These are phyloP conservation scores for Luperina nickerlii DNA, from an alignment of 2,888 invertebrate species.

Conservation along the genomic window DNA sequence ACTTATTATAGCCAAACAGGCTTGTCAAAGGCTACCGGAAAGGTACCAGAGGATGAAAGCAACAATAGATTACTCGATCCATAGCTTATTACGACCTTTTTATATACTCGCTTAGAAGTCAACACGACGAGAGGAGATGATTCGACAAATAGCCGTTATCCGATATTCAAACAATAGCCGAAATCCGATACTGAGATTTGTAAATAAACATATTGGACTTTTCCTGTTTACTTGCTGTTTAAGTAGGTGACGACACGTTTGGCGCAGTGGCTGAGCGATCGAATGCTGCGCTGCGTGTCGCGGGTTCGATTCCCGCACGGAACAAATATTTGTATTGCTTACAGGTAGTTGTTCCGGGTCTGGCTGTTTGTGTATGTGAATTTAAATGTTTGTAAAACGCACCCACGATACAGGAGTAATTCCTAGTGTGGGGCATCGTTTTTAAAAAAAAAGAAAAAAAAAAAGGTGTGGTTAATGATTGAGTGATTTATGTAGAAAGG, in stretches of 20 bases:
- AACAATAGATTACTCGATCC: slow-evolving; percentile 35
- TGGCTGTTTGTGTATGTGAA: too few relatives aligned
- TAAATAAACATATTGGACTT: slow-evolving; percentile 28
- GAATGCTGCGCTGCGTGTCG: too few relatives aligned
- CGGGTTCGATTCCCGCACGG: too few relatives aligned
- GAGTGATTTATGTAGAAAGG: slow-evolving; percentile 28
- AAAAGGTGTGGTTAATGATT: slow-evolving; percentile 24
- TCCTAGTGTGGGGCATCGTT: too few relatives aligned
- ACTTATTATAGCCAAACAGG: not conserved
- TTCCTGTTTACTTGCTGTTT: slow-evolving; percentile 39
- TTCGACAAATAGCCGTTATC: slow-evolving; percentile 30
- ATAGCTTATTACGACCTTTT: slow-evolving; percentile 46
- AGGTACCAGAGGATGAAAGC: slow-evolving; percentile 17
- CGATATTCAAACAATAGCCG: slow-evolving; percentile 30
- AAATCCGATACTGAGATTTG: slow-evolving; percentile 20
- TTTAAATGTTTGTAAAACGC: too few relatives aligned
- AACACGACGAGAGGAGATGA: slow-evolving; percentile 29
- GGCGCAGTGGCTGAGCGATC: too few relatives aligned
- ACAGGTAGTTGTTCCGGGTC: too few relatives aligned
- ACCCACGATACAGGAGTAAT: too few relatives aligned
- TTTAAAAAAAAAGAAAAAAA: too few relatives aligned
- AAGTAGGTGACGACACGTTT: too few relatives aligned
- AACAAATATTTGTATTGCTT: too few relatives aligned
- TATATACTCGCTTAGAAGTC: slow-evolving; percentile 43
- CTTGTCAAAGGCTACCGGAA: slow-evolving; percentile 32